Evolutionary conservation across 1,140 invertebrate genomes (phyloP).

Genomic region (Sycobia sp.): DNA sequence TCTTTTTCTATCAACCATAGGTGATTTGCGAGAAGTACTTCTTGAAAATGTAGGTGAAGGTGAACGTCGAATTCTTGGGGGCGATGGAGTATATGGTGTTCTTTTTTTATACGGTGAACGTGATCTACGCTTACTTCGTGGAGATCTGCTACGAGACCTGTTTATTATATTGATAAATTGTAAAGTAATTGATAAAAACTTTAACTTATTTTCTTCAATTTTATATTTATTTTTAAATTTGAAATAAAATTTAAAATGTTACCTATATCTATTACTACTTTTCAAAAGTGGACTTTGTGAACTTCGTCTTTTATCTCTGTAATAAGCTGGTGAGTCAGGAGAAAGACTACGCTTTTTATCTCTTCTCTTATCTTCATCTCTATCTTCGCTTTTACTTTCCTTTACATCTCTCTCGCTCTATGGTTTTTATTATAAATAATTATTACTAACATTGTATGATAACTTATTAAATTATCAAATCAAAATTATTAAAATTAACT

Average conservation of each 20-base stretch:
- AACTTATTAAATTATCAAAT: neutral
- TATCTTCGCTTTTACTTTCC: constrained; percentile 54
- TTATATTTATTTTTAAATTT: neutral
- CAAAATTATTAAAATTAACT: neutral
- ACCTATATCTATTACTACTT: constrained; percentile 45
- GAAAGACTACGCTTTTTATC: constrained; percentile 56
- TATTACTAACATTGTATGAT: neutral
- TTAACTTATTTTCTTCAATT: neutral
- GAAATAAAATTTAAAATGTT: constrained; percentile 11
- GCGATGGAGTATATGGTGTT: constrained; percentile 55
- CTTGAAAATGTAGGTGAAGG: constrained; percentile 55
- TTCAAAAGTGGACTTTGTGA: constrained; percentile 50
- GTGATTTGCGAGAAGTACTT: constrained; percentile 50
- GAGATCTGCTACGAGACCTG: constrained; percentile 60
- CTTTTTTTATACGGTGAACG: constrained; percentile 58
- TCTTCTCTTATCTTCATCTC: constrained; percentile 53
- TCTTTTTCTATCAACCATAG: constrained; percentile 52
- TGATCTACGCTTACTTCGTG: constrained; percentile 55
- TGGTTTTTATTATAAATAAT: too few species aligned
- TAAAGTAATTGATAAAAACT: neutral
- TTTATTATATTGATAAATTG: neutral
- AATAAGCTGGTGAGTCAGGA: constrained; percentile 55
- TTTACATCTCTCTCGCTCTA: constrained; percentile 56
- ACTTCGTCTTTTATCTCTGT: constrained; percentile 52
- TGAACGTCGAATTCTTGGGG: constrained; percentile 56